These are phyloP conservation scores for Bombyx huttoni DNA, from an alignment of 2,888 invertebrate genomes.

Conservation along the genomic window DNA sequence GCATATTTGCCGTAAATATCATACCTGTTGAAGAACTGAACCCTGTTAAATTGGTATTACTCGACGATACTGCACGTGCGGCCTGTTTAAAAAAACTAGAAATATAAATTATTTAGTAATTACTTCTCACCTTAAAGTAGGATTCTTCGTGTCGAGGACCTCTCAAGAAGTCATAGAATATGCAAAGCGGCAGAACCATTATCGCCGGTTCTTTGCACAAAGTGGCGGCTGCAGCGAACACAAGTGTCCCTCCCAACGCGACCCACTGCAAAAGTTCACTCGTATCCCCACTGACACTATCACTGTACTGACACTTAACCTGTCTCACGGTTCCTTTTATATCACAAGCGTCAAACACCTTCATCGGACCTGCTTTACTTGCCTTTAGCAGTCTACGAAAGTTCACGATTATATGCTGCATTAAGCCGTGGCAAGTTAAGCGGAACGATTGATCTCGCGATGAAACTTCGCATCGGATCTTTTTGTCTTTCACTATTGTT, in stretches of 20 bases:
- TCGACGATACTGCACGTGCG: no score
- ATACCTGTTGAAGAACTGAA: no score
- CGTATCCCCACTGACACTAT: slow-evolving; percentile 53
- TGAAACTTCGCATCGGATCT: slow-evolving; percentile 30
- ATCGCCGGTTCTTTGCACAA: slow-evolving; percentile 97
- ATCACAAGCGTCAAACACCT: slow-evolving; percentile 47
- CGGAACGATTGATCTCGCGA: slow-evolving; percentile 46
- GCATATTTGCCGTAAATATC: no score
- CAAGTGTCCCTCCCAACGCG: slow-evolving; percentile 74
- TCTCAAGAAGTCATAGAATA: slow-evolving; percentile 85
- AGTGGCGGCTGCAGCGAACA: slow-evolving; percentile 84
- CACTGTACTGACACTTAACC: slow-evolving; percentile 51
- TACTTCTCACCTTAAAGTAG: slow-evolving; percentile 69
- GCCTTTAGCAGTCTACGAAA: slow-evolving; percentile 52
- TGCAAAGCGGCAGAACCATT: slow-evolving; percentile 91
- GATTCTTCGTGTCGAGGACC: slow-evolving; percentile 61
- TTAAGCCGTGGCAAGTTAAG: slow-evolving; percentile 53
- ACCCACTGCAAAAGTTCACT: slow-evolving; percentile 63
- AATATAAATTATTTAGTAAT: slow-evolving; percentile 2
- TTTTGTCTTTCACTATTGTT: slow-evolving; percentile 36
- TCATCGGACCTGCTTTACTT: slow-evolving; percentile 50
- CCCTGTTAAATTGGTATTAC: no score
- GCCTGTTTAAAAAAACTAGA: neutral
- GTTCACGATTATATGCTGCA: slow-evolving; percentile 59
- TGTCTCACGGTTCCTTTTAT: slow-evolving; percentile 41